phyloP scores from a whole-genome alignment of 92 coral and sea anemone genomes.

The Phenganax subtilis region DNA sequence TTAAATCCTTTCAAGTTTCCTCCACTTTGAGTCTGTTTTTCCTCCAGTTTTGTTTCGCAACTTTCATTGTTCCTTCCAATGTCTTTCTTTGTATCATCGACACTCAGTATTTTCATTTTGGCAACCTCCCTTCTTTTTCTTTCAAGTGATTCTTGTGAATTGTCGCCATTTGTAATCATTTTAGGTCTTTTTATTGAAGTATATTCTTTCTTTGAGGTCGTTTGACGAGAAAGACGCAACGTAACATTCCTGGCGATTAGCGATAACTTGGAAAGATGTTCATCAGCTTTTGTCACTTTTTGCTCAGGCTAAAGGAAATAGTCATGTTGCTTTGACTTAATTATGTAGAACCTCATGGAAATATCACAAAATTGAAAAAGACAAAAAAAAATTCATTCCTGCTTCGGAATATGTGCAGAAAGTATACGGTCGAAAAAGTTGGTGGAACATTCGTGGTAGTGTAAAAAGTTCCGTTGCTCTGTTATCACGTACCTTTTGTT shows the following conservation, averaged over 20 bases:
- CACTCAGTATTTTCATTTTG: neutral
- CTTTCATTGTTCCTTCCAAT: neutral
- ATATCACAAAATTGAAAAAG: too few relatives aligned
- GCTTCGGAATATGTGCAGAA: too few relatives aligned
- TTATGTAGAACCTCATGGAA: too few relatives aligned
- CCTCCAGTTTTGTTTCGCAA: neutral
- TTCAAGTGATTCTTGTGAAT: neutral
- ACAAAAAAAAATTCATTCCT: too few relatives aligned
- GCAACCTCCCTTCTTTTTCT: neutral
- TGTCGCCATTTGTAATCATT: neutral
- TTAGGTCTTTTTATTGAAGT: neutral
- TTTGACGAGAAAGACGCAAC: neutral
- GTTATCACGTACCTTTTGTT: neutral
- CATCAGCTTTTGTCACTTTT: neutral
- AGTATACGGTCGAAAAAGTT: too few relatives aligned
- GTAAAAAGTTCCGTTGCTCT: too few relatives aligned
- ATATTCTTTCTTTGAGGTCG: neutral
- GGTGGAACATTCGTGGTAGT: too few relatives aligned
- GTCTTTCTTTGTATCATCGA: neutral
- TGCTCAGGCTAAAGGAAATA: neutral
- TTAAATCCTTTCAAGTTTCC: neutral
- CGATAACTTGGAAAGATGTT: slow-evolving; percentile 7
- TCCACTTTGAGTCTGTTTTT: neutral
- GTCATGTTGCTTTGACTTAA: too few relatives aligned
- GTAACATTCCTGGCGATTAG: slow-evolving; percentile 15